A percentile compares a stretch with the other conserved stretches of the same genome.
These are phyloP conservation scores for Ichneumon xanthorius DNA, from an alignment of 2,888 invertebrate genomes.

Conservation along the genomic window DNA sequence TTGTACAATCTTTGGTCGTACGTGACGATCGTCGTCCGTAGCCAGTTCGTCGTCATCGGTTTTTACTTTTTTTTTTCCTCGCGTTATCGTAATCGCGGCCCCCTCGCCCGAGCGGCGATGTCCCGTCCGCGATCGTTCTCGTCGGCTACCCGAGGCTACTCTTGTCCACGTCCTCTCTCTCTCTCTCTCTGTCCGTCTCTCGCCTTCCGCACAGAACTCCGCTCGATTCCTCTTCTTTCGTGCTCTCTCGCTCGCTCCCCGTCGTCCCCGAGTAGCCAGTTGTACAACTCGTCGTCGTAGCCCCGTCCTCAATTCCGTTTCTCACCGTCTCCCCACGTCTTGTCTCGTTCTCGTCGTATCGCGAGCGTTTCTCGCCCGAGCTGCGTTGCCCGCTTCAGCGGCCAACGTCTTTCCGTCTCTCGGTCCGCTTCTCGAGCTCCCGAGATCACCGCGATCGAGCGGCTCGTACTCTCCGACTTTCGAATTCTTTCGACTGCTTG, in stretches of 20 bases:
- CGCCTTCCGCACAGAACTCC: slow-evolving; percentile 1
- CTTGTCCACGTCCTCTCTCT: slow-evolving; percentile 67
- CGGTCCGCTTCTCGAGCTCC: slow-evolving; percentile 30
- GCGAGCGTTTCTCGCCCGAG: slow-evolving; percentile 9
- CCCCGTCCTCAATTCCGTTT: slow-evolving; percentile 56
- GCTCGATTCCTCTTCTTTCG: slow-evolving; percentile 28
- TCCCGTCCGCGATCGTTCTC: slow-evolving; percentile 49
- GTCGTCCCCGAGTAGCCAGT: slow-evolving; percentile 60
- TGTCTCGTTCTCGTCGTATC: slow-evolving; percentile 32
- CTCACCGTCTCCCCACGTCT: slow-evolving; percentile 34
- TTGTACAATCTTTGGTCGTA: slow-evolving; percentile 38
- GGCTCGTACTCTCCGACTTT: slow-evolving; percentile 45
- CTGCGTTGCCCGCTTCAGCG: slow-evolving; percentile 21
- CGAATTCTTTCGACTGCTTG: slow-evolving; percentile 35
- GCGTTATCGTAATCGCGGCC: slow-evolving; percentile 66
- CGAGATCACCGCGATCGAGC: slow-evolving; percentile 30
- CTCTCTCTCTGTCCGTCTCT: slow-evolving; percentile 36
- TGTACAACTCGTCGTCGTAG: slow-evolving; percentile 46
- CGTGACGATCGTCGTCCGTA: slow-evolving; percentile 46
- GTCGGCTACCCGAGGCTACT: slow-evolving; percentile 65
- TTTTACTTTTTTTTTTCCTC: slow-evolving; percentile 38
- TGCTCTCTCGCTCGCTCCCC: slow-evolving; percentile 64
- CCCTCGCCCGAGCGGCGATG: slow-evolving; percentile 37
- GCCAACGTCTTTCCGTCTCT: slow-evolving; percentile 23
- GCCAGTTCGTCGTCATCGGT: slow-evolving; percentile 50